Evolutionary conservation across 2,113 vertebrate genomes (phyloP).

Genomic region (Dryoscopus gambensis): DNA sequence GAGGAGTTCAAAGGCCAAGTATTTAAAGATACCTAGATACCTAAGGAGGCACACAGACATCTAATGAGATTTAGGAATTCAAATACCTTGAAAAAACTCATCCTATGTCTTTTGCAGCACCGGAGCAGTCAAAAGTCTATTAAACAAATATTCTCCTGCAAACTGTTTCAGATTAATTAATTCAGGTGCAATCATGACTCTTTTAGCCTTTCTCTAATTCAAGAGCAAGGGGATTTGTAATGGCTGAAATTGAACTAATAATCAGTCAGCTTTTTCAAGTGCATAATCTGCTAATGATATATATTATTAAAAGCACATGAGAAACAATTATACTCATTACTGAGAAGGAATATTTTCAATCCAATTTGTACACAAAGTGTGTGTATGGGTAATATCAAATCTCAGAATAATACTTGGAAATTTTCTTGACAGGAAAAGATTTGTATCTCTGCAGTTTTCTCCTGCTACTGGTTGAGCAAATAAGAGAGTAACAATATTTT

Average conservation of each 20-base stretch:
- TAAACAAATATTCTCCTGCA: constrained; percentile 9
- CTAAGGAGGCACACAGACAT: neutral
- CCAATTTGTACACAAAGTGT: neutral
- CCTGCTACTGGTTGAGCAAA: neutral
- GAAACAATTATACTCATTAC: neutral
- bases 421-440: neutral
- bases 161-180: constrained; percentile 56
- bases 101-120: neutral
- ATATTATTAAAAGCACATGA: neutral
- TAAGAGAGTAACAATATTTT: neutral
- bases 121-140: neutral
- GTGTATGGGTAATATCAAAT: neutral
- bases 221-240: constrained; percentile 11
- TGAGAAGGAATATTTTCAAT: neutral
- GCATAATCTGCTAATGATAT: neutral
- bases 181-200: constrained; percentile 41
- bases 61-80: neutral
- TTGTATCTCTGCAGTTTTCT: neutral
- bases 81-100: neutral
- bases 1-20: neutral
- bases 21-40: neutral
- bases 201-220: constrained; percentile 37
- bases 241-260: neutral
- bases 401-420: neutral
- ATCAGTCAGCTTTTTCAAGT: neutral